Evolutionary conservation across 2,113 vertebrate species (phyloP).

Genomic region (Tautogolabrus adspersus): DNA sequence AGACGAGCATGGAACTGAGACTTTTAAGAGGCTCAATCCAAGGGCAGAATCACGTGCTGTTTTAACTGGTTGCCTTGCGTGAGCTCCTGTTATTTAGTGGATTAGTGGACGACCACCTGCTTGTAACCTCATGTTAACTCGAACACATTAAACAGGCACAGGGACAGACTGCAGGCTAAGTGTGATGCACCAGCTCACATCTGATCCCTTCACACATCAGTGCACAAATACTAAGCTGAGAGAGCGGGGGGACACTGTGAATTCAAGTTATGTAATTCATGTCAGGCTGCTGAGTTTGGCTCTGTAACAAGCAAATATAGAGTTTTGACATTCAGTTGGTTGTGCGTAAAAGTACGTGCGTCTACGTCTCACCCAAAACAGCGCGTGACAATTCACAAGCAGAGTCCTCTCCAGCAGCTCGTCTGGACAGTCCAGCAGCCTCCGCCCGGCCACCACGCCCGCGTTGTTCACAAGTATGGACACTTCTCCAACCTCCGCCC

Average conservation of each 20-base stretch:
- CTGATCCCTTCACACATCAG: slow-evolving; percentile 47
- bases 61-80: not conserved
- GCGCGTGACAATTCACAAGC: slow-evolving; percentile 82
- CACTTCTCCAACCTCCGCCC: slow-evolving; percentile 75
- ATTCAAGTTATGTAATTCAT: slow-evolving; percentile 55
- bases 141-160: not conserved
- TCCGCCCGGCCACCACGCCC: slow-evolving; percentile 77
- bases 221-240: slow-evolving; percentile 41
- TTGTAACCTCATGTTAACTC: not conserved
- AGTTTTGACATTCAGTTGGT: not conserved
- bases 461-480: slow-evolving; percentile 83
- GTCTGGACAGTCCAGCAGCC: slow-evolving; percentile 81
- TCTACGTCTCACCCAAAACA: slow-evolving; percentile 80
- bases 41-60: slow-evolving; percentile 49
- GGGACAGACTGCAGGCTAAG: not conserved
- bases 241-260: not conserved
- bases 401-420: slow-evolving; percentile 82
- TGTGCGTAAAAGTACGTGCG: slow-evolving; percentile 31
- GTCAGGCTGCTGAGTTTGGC: not conserved
- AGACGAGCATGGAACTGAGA: slow-evolving; percentile 8
- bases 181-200: not conserved
- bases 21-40: slow-evolving; percentile 43
- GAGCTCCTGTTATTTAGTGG: not conserved
- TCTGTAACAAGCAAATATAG: not conserved
- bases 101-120: not conserved